phyloP scores from a whole-genome alignment of 2,113 vertebrate species.

The Hiodon alosoides region DNA sequence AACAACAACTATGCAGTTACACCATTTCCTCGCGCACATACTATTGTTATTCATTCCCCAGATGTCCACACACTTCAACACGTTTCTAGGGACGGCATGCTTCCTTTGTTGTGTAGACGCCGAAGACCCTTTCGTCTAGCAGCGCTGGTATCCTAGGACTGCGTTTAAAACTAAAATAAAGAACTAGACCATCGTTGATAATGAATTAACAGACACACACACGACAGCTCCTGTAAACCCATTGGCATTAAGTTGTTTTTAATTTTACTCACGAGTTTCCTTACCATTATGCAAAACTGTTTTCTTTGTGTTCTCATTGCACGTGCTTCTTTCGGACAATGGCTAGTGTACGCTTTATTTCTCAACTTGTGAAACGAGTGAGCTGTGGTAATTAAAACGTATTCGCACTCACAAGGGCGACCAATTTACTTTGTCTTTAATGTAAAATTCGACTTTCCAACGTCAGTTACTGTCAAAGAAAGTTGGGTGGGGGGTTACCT shows the following conservation, averaged over 20 bases:
- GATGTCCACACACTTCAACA: too few relatives aligned
- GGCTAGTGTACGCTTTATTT: slow-evolving; percentile 28
- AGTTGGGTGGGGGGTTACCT: slow-evolving; percentile 45
- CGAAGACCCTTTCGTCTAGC: too few relatives aligned
- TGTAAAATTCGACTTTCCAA: slow-evolving; percentile 39
- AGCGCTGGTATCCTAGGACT: too few relatives aligned
- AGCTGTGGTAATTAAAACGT: neutral
- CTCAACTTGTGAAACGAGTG: neutral
- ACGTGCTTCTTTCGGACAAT: slow-evolving; percentile 53
- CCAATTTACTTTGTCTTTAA: neutral
- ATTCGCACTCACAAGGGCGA: neutral
- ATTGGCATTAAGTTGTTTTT: neutral
- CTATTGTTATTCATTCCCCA: too few relatives aligned
- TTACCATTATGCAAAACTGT: slow-evolving; percentile 36
- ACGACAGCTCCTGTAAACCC: neutral
- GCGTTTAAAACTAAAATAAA: too few relatives aligned
- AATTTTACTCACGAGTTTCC: neutral
- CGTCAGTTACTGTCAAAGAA: slow-evolving; percentile 53
- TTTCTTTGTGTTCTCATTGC: slow-evolving; percentile 47
- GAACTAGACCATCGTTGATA: too few relatives aligned
- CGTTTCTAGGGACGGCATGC: too few relatives aligned
- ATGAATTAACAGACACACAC: neutral
- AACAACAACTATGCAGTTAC: too few relatives aligned
- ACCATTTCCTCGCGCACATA: too few relatives aligned
- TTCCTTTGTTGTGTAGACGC: too few relatives aligned